Evolutionary conservation across 2,113 vertebrate genomes (phyloP), one percentile per base, ranked within the genome.

Genomic region (Dipodomys spectabilis): DNA sequence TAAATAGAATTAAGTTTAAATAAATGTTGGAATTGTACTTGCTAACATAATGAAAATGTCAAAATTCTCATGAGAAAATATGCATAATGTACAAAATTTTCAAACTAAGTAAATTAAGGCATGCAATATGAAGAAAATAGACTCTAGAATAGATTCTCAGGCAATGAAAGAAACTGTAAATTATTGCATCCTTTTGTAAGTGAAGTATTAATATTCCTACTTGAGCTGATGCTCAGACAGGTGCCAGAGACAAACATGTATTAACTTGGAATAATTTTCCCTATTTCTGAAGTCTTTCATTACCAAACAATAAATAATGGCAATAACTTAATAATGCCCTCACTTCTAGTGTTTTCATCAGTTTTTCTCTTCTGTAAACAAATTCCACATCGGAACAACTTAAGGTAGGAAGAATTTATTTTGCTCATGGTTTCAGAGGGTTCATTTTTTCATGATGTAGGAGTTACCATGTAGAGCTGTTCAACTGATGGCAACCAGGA

Each of bases 1-100:
- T 57, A 65, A 53, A 65, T 65, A 79, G 39, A 90, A 94, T 78
- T 71, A 49, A 71, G 18, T 71, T 88, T 71, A 71, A 78, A 73
- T 72, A 64, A 78, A 39, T 84, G 19, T 78, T 77, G 49, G 53
- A 90, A 60, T 19, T 65, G 11, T 74, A 12, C 22, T 81, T 32
- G 23, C 32, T 90, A 90, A 60, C 23, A 72, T 45, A 81, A 53
- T 65, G 57, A 90, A 71, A 86, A 60, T 82, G 27, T 35, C 4
- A 6, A 44, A 71, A 67, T 8, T 60, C 79, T 2, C 39, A 49
- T 16, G 73, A 88, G 18, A 86, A 86, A 86, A 57, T 44, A 73
- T 75, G 30, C 23, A 39, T 69, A 65, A 28, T 16, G 20, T 27
- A 57, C 53, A 88, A 65, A 81, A 30, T 67, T 64, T 92, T 79